Percentiles rank a stretch among this genome's conserved stretches.
Evolutionary conservation across 2,113 vertebrate species (phyloP).

Genomic region (Scolopax mira): DNA sequence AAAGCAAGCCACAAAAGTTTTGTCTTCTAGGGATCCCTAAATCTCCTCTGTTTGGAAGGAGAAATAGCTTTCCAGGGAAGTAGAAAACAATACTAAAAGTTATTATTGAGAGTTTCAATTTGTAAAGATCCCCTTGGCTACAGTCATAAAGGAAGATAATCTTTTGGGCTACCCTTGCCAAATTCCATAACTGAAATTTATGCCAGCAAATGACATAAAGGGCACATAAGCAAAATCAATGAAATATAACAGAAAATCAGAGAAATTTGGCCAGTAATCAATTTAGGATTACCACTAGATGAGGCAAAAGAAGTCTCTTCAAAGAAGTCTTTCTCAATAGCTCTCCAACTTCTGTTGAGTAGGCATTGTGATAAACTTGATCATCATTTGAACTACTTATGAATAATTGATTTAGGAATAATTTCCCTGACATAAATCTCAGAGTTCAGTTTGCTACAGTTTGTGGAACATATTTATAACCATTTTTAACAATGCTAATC

Average conservation of each 20-base stretch:
- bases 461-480: constrained; percentile 51
- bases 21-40: not conserved
- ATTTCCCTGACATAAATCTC: constrained; percentile 35
- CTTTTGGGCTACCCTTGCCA: not conserved
- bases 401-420: constrained; percentile 60
- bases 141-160: not conserved
- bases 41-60: not conserved
- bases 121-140: not conserved
- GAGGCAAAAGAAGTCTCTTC: not conserved
- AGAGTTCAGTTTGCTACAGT: not conserved
- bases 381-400: constrained; percentile 31
- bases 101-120: not conserved
- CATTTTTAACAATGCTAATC: constrained; percentile 52
- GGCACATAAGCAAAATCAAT: not conserved
- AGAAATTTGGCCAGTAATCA: not conserved
- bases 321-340: not conserved
- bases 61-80: not conserved
- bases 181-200: not conserved
- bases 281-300: not conserved
- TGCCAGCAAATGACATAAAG: not conserved
- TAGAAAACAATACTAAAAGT: not conserved
- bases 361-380: constrained; percentile 29
- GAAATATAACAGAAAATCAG: not conserved
- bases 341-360: not conserved
- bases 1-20: not conserved